phyloP scores from a whole-genome alignment of 2,888 invertebrate genomes.

The Eudasyphora cyanicolor region DNA sequence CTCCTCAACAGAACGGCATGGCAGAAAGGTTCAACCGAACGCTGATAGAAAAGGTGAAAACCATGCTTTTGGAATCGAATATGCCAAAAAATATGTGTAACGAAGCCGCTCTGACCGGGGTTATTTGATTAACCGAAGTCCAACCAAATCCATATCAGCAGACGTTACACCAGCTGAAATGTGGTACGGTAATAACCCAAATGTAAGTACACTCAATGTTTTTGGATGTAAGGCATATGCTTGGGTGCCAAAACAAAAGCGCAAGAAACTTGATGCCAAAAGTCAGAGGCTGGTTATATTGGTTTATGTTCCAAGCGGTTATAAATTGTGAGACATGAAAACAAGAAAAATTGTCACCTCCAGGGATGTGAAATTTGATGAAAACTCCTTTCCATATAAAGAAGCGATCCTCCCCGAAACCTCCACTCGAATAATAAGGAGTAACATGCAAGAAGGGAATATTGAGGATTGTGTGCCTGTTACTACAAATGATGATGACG shows the following conservation, averaged over 20 bases:
- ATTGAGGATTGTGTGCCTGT: no score
- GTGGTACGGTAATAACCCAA: conserved; percentile 22
- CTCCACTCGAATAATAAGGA: no score
- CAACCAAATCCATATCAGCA: conserved; percentile 1
- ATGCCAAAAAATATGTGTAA: conserved; percentile 46
- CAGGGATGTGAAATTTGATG: no score
- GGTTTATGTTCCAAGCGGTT: no score
- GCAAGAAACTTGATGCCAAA: background rate
- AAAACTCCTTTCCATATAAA: no score
- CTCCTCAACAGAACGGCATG: conserved; percentile 55
- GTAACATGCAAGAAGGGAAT: no score
- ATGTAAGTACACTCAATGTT: conserved; percentile 6
- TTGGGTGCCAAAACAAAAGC: conserved; percentile 6
- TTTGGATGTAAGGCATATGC: conserved; percentile 40
- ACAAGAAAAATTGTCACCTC: no score
- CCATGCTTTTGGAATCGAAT: conserved; percentile 47
- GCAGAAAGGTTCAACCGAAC: conserved; percentile 43
- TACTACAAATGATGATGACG: no score
- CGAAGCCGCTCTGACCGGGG: conserved; percentile 36
- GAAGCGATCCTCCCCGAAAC: no score
- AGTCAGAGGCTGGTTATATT: background rate
- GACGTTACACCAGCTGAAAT: conserved; percentile 51
- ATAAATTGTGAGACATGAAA: no score
- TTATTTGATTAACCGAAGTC: conserved; percentile 44
- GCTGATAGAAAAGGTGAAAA: conserved; percentile 15